Evolutionary conservation across 1,140 invertebrate genomes (phyloP).

Genomic region (Apocrypta bakeri): DNA sequence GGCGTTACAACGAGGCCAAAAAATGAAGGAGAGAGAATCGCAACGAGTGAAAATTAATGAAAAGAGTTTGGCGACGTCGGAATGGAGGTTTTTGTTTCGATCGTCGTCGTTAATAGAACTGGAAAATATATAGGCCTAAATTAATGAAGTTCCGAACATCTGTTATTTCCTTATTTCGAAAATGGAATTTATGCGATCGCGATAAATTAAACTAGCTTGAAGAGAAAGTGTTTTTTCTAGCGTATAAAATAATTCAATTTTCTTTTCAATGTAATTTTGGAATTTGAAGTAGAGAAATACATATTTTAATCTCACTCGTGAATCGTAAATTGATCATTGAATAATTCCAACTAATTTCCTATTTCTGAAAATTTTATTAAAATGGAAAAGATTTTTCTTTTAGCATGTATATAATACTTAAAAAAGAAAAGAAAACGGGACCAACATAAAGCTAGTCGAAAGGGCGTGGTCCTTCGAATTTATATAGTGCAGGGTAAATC

Average conservation of each 20-base stretch:
- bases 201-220: too few relatives aligned
- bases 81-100: not conserved
- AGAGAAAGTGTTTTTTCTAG: too few relatives aligned
- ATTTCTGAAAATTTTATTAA: too few relatives aligned
- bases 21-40: not conserved
- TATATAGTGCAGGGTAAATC: too few relatives aligned
- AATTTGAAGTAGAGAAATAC: too few relatives aligned
- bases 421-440: not conserved
- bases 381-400: too few relatives aligned
- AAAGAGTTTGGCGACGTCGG: conserved; percentile 1
- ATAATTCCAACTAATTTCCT: too few relatives aligned
- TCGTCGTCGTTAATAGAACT: not conserved
- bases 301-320: too few relatives aligned
- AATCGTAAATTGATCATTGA: too few relatives aligned
- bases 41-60: conserved; percentile 26
- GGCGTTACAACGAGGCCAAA: not conserved
- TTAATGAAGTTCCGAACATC: not conserved
- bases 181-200: not conserved
- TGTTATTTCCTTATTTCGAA: conserved; percentile 5
- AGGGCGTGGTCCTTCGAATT: not conserved
- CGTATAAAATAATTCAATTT: too few relatives aligned
- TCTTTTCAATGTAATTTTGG: too few relatives aligned
- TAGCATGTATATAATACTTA: not conserved
- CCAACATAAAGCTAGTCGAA: not conserved
- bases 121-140: not conserved